A percentile compares a stretch with the other conserved stretches of the same genome.
These are phyloP conservation scores for Cryptophagus acutangulus DNA, from an alignment of 2,888 invertebrate genomes.

Conservation along the genomic window DNA sequence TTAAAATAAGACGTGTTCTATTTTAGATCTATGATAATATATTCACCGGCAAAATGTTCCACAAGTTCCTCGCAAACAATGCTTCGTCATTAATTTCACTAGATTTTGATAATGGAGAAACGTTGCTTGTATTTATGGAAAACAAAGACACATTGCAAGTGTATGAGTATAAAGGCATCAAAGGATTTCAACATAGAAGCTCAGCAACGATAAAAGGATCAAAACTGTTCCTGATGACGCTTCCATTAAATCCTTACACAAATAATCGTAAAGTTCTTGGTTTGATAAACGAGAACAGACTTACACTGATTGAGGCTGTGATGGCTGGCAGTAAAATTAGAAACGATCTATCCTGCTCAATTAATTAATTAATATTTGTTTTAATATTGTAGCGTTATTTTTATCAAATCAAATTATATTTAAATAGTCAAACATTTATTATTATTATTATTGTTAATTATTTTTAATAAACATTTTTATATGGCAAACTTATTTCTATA, in stretches of 20 bases:
- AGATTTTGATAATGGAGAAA: conserved; percentile 48
- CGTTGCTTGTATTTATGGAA: conserved; percentile 51
- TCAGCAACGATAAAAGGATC: conserved; percentile 41
- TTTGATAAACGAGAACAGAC: conserved; percentile 39
- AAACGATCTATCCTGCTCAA: conserved; percentile 37
- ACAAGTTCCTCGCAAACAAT: conserved; percentile 49
- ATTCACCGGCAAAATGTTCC: conserved; percentile 48
- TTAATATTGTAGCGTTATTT: too few species aligned
- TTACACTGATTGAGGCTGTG: conserved; percentile 45
- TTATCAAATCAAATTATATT: too few species aligned
- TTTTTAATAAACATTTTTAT: too few species aligned
- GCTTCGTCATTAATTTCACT: conserved; percentile 50
- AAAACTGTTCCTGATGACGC: conserved; percentile 40
- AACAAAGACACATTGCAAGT: conserved; percentile 42
- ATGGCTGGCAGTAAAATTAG: conserved; percentile 47
- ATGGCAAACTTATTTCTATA: conserved; percentile 41
- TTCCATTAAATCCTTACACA: conserved; percentile 30
- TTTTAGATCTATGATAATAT: conserved; percentile 49
- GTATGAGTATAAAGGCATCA: conserved; percentile 51
- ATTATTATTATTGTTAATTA: too few species aligned
- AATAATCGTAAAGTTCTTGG: conserved; percentile 40
- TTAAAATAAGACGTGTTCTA: conserved; percentile 5
- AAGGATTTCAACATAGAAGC: conserved; percentile 46
- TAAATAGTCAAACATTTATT: too few species aligned
- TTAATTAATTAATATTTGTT: too few species aligned